Percentiles rank a stretch among this genome's conserved stretches.
Conservation (phyloP, 35 echinoderm and acorn worm genomes). For the Diadema setosum region DNA sequence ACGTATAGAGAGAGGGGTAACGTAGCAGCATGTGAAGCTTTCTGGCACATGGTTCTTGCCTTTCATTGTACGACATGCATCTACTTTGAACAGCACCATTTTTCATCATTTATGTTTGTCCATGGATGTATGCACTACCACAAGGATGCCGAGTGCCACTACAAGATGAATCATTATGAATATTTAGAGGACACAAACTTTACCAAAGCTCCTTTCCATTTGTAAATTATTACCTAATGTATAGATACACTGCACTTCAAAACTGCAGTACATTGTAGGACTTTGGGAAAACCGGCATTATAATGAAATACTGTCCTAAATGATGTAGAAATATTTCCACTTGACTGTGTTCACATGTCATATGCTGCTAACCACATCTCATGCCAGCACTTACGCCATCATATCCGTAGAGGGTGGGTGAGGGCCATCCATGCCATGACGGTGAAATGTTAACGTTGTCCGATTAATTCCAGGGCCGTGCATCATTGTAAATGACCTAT, state of each 20-base stretch:
- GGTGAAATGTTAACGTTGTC: not conserved
- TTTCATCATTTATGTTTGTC: not conserved
- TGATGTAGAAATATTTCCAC: not conserved
- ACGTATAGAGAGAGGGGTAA: too few relatives aligned
- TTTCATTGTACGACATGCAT: not conserved
- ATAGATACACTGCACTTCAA: not conserved
- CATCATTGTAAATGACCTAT: not conserved
- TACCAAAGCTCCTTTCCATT: not conserved
- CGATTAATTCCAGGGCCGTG: not conserved
- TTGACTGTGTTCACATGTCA: not conserved
- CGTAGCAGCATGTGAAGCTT: too few relatives aligned
- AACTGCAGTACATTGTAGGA: not conserved
- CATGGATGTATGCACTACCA: not conserved
- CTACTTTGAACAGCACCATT: not conserved
- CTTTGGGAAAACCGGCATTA: not conserved
- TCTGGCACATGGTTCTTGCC: too few relatives aligned
- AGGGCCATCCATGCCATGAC: not conserved
- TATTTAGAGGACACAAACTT: not conserved
- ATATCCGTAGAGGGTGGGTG: not conserved
- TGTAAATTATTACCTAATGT: not conserved
- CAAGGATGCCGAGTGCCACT: not conserved
- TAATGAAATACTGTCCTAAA: not conserved
- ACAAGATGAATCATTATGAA: not conserved
- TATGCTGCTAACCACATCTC: not conserved
- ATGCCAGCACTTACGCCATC: not conserved